Percentiles rank a stretch among this genome's conserved stretches.
Conservation (phyloP, 2,113 vertebrate species). For the Burhinus oedicnemus region DNA sequence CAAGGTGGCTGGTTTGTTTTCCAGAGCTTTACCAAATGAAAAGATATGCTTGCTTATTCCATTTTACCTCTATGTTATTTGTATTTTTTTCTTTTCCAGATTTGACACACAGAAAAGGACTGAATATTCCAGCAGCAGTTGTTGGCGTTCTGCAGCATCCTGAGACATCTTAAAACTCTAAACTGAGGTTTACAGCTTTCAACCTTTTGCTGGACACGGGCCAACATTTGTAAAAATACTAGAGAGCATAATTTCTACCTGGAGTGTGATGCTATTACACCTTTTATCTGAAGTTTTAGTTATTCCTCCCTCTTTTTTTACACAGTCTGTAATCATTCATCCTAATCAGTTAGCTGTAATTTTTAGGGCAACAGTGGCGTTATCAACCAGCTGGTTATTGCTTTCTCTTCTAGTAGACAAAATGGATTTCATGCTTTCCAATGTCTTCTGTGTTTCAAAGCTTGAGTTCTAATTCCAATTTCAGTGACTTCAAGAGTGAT, state of each 20-base stretch:
- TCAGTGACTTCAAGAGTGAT: neutral
- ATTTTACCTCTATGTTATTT: neutral
- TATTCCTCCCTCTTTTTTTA: neutral
- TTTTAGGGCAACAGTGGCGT: neutral
- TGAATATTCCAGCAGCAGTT: neutral
- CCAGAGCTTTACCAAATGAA: neutral
- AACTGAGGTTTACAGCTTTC: neutral
- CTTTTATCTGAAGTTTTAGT: neutral
- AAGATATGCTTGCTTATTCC: neutral
- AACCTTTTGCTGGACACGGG: neutral
- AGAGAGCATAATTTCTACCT: neutral
- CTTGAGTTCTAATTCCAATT: neutral
- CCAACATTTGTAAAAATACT: neutral
- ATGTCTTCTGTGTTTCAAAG: neutral
- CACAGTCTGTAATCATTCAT: neutral
- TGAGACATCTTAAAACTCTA: neutral
- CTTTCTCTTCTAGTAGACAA: neutral
- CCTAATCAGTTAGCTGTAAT: neutral
- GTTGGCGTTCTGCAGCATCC: neutral
- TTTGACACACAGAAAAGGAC: neutral
- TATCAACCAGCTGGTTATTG: neutral
- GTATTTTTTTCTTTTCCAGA: neutral
- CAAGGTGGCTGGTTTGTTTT: neutral
- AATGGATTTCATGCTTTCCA: neutral
- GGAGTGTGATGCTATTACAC: neutral